Evolutionary conservation across 2,888 invertebrate species (phyloP), one percentile per base, ranked within the genome.

Genomic region (Beris morrisii): DNA sequence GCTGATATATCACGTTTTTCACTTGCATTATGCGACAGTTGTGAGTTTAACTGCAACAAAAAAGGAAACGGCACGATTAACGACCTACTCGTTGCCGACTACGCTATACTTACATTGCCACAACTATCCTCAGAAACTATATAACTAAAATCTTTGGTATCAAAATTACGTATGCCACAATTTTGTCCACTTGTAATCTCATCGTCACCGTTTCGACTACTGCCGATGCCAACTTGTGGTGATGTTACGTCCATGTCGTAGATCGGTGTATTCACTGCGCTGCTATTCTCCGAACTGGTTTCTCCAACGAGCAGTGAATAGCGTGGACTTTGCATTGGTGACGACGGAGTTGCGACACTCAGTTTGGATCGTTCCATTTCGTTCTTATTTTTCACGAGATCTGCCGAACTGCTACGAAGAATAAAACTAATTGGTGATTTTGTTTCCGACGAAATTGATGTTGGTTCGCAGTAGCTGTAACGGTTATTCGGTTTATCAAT

Each of bases 271-370:
- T 77, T 80, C 4, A 80, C 77, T 3, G 80, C 76, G 44, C 80
- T 80, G 69, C 81, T 81, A 63, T 79, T 79, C 66, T 80, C 81
- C 1, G 81, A 81, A 67, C 80, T 80, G 28, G 80, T 81, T 46
- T 81, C 81, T 57, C 80, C 79, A 30, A 80, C 72, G 55, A 81
- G 72, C 69, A 81, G 68, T n/a, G 81, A 81, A 69, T 81, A 81
- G 3, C 80, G 76, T n/a, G 81, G 81, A 71, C 79, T 79, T 69
- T 77, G 76, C 12, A 75, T 71, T 0, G 80, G 81, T 38, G 80
- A 79, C 15, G 80, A 80, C 32, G 81, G 80, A 50, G 81, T 80
- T 13, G 70, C 67, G 7, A 70, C 64, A 52, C 72, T 73, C 31
- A 79, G 67, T 65, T 80, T 81, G 3, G 77, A 75, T 53, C 73